A percentile compares a stretch with the other conserved stretches of the same genome.
phyloP scores from a whole-genome alignment of 2,888 invertebrate genomes.

The Aphidius colemani region DNA sequence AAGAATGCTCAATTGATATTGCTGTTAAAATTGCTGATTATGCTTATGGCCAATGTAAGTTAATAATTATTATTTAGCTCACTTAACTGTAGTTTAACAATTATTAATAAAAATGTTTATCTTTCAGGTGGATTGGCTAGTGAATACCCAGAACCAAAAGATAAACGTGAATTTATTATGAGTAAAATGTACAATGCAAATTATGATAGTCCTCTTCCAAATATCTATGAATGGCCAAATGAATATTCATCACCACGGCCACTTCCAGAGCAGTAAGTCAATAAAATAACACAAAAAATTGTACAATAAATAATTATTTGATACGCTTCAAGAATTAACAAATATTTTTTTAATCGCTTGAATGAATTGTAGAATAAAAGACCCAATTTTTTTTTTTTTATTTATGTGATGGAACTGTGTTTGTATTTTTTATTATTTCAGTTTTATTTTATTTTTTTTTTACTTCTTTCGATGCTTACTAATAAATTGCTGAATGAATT shows the following conservation, averaged over 20 bases:
- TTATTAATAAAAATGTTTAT: slow-evolving; percentile 7
- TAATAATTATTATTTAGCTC: neutral
- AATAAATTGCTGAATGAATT: too few species aligned
- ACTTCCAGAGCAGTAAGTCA: slow-evolving; percentile 56
- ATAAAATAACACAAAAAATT: neutral
- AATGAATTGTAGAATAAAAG: neutral
- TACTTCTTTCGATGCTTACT: too few species aligned
- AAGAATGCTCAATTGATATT: slow-evolving; percentile 87
- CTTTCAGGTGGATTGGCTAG: slow-evolving; percentile 75
- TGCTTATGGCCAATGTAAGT: slow-evolving; percentile 83
- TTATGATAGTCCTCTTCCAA: slow-evolving; percentile 79
- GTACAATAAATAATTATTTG: too few species aligned
- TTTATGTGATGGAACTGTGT: too few species aligned
- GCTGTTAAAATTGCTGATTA: slow-evolving; percentile 85
- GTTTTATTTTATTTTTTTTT: too few species aligned
- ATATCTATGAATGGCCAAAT: slow-evolving; percentile 61
- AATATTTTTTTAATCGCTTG: neutral
- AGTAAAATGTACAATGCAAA: slow-evolving; percentile 78
- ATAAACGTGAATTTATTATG: slow-evolving; percentile 73
- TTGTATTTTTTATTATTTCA: too few species aligned
- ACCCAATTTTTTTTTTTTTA: slow-evolving; percentile 25
- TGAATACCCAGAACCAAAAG: slow-evolving; percentile 82
- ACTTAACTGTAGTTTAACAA: slow-evolving; percentile 1
- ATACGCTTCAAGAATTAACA: neutral
- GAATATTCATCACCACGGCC: slow-evolving; percentile 54